A percentile compares a stretch with the other conserved stretches of the same genome.
Conservation (phyloP, 2,888 invertebrate genomes). For the Pachymerium ferrugineum region DNA sequence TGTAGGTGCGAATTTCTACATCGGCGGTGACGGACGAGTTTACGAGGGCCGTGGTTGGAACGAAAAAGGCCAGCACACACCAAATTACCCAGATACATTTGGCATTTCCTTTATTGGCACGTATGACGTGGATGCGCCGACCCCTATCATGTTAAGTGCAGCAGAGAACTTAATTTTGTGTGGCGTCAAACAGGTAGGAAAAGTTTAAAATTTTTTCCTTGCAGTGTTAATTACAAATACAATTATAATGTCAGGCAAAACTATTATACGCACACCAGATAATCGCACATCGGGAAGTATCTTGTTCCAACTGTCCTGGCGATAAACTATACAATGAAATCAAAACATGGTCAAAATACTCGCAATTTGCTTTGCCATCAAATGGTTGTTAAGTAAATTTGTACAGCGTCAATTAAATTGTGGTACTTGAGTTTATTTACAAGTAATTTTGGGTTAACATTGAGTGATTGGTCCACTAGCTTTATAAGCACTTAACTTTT, state of each 20-base stretch:
- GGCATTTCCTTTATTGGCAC: neutral
- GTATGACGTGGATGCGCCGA: neutral
- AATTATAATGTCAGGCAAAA: too few relatives aligned
- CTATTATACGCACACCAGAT: too few relatives aligned
- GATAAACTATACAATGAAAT: neutral
- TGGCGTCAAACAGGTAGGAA: neutral
- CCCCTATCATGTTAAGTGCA: neutral
- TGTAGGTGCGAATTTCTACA: neutral
- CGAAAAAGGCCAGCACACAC: neutral
- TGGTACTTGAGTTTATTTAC: too few relatives aligned
- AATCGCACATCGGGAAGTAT: neutral
- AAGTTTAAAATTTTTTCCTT: too few relatives aligned
- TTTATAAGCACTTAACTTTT: neutral
- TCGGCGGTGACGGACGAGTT: neutral
- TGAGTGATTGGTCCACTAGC: neutral
- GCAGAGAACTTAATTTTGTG: neutral
- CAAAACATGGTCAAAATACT: neutral
- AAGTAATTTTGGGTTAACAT: neutral
- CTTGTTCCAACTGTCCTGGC: neutral
- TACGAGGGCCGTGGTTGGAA: constrained; percentile 26
- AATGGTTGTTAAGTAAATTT: too few relatives aligned
- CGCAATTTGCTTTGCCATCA: too few relatives aligned
- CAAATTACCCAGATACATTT: neutral
- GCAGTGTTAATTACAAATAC: too few relatives aligned
- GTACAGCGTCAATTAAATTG: too few relatives aligned